These are phyloP conservation scores for Centroberyx gerrardi DNA, from an alignment of 2,797 vertebrate genomes.

Conservation along the genomic window DNA sequence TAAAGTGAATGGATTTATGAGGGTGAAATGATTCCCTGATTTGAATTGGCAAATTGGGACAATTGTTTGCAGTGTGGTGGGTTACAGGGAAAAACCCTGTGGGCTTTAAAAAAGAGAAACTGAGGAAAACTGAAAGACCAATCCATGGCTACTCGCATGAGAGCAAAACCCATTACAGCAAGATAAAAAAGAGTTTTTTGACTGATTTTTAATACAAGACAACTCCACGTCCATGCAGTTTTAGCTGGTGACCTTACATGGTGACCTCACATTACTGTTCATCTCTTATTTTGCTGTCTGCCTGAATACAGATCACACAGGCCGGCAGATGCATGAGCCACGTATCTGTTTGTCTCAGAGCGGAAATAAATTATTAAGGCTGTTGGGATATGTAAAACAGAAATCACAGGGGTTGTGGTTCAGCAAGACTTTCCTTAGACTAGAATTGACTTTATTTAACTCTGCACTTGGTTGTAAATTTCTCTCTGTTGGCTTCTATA, in stretches of 20 bases:
- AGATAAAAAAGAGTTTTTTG: background rate
- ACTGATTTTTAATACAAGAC: background rate
- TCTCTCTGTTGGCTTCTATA: background rate
- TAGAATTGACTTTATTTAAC: background rate
- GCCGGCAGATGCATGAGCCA: background rate
- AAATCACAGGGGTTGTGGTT: background rate
- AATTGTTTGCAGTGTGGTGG: slow-evolving; percentile 10
- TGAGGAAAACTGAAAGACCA: background rate
- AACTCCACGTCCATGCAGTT: slow-evolving; percentile 19
- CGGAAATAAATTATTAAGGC: slow-evolving; percentile 17
- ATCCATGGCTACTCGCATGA: background rate
- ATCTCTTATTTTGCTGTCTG: slow-evolving; percentile 21
- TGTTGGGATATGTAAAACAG: background rate
- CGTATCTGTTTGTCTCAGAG: slow-evolving; percentile 16
- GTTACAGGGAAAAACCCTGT: background rate
- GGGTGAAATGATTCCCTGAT: slow-evolving; percentile 49
- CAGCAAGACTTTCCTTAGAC: background rate
- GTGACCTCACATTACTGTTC: slow-evolving; percentile 38
- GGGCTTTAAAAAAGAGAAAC: background rate
- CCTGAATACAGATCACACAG: slow-evolving; percentile 18
- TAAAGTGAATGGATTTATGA: slow-evolving; percentile 13
- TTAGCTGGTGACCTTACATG: slow-evolving; percentile 19
- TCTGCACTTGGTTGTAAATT: background rate
- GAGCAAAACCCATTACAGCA: background rate
- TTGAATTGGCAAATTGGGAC: slow-evolving; percentile 39